These are phyloP conservation scores for Pachyramphus minor DNA, from an alignment of 2,113 vertebrate genomes.

Conservation along the genomic window DNA sequence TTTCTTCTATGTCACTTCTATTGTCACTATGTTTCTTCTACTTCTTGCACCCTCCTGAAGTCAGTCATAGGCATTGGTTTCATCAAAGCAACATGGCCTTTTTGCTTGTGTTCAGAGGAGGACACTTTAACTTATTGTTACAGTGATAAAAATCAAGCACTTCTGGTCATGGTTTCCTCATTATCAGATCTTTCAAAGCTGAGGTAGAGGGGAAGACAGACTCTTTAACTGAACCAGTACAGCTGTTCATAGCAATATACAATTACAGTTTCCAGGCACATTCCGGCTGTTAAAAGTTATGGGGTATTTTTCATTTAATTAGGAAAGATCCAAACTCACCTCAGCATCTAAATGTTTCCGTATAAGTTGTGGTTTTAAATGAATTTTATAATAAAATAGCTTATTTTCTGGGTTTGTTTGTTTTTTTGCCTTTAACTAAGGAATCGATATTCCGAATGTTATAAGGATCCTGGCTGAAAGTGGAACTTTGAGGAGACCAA, in stretches of 20 bases:
- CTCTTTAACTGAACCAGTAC: neutral
- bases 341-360: neutral
- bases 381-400: neutral
- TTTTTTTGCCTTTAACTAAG: conserved; percentile 26
- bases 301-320: neutral
- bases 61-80: neutral
- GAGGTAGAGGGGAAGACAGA: neutral
- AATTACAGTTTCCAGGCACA: neutral
- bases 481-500: conserved; percentile 33
- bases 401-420: neutral
- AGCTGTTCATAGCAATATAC: neutral
- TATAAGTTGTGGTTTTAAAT: neutral
- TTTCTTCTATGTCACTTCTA: too few relatives aligned
- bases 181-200: neutral
- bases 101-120: neutral
- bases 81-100: neutral
- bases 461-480: conserved; percentile 52
- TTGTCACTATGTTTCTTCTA: neutral
- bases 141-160: neutral
- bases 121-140: neutral
- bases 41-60: neutral
- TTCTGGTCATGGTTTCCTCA: neutral
- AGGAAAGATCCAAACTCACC: neutral
- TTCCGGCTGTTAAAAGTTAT: neutral
- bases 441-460: conserved; percentile 34